Percentiles rank a stretch among this genome's conserved stretches.
Evolutionary conservation across 2,113 vertebrate genomes (phyloP).

Genomic region (Sprattus sprattus): DNA sequence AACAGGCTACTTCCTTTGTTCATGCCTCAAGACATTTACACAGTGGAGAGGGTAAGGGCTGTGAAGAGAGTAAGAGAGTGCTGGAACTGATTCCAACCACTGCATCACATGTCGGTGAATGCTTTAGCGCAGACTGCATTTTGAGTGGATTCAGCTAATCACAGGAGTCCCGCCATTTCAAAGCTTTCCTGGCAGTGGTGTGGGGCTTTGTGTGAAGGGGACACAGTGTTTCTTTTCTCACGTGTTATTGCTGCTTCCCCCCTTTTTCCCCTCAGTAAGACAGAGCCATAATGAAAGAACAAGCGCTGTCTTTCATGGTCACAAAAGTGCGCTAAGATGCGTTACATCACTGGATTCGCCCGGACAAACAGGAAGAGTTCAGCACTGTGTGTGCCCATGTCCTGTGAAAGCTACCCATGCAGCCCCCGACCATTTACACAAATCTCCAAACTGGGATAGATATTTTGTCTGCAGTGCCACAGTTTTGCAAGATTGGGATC

Average conservation of each 20-base stretch:
- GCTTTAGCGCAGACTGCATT: neutral
- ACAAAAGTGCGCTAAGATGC: slow-evolving; percentile 42
- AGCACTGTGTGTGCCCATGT: slow-evolving; percentile 30
- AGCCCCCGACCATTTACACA: slow-evolving; percentile 20
- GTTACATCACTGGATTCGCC: slow-evolving; percentile 39
- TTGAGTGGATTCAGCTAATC: slow-evolving; percentile 7
- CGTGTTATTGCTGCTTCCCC: slow-evolving; percentile 5
- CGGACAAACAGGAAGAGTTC: slow-evolving; percentile 32
- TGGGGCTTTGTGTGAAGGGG: slow-evolving; percentile 28
- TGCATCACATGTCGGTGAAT: neutral
- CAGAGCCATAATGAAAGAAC: slow-evolving; percentile 29
- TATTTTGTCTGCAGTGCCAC: slow-evolving; percentile 40
- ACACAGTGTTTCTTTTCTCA: slow-evolving; percentile 33
- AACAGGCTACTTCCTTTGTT: neutral
- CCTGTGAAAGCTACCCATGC: slow-evolving; percentile 34
- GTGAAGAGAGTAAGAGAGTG: too few species aligned
- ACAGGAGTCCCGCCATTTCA: neutral
- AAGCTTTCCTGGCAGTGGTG: slow-evolving; percentile 27
- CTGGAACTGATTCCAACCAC: neutral
- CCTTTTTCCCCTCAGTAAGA: slow-evolving; percentile 21
- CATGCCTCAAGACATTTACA: too few species aligned
- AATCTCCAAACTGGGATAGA: slow-evolving; percentile 11
- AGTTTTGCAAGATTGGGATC: slow-evolving; percentile 33
- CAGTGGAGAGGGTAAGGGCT: too few species aligned
- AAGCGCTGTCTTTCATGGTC: slow-evolving; percentile 44